Percentiles rank a stretch among this genome's conserved stretches.
Conservation (phyloP, 2,797 vertebrate species). For the Borostomias antarcticus region DNA sequence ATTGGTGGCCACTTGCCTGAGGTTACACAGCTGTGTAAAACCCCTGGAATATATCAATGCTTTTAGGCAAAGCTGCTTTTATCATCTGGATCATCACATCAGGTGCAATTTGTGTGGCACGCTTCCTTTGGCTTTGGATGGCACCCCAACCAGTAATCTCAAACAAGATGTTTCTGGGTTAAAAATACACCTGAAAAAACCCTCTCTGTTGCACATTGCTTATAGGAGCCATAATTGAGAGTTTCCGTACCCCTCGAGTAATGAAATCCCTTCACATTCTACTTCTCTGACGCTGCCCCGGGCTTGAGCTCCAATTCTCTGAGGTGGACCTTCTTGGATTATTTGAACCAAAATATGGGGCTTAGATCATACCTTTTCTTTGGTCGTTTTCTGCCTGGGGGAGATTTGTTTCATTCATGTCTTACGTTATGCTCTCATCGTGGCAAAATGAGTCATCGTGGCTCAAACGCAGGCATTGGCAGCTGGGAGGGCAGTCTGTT, state of each 20-base stretch:
- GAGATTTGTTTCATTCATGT: neutral
- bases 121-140: constrained; percentile 20
- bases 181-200: neutral
- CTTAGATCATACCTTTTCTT: neutral
- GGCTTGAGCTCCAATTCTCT: neutral
- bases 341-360: neutral
- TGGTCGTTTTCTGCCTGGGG: neutral
- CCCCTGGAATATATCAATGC: neutral
- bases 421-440: constrained; percentile 3
- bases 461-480: constrained; percentile 2
- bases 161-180: constrained; percentile 1
- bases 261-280: constrained; percentile 6
- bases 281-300: neutral
- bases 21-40: neutral
- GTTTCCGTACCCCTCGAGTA: neutral
- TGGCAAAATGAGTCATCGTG: constrained; percentile 3
- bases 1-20: constrained; percentile 16
- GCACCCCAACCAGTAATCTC: constrained; percentile 20
- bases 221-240: constrained; percentile 9
- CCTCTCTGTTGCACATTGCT: neutral
- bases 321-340: neutral
- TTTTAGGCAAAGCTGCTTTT: neutral
- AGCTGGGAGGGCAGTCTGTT: constrained; percentile 7
- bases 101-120: constrained; percentile 22
- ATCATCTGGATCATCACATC: constrained; percentile 16